Evolutionary conservation across 2,113 vertebrate genomes (phyloP).

Genomic region (Cheirogaleus medius): DNA sequence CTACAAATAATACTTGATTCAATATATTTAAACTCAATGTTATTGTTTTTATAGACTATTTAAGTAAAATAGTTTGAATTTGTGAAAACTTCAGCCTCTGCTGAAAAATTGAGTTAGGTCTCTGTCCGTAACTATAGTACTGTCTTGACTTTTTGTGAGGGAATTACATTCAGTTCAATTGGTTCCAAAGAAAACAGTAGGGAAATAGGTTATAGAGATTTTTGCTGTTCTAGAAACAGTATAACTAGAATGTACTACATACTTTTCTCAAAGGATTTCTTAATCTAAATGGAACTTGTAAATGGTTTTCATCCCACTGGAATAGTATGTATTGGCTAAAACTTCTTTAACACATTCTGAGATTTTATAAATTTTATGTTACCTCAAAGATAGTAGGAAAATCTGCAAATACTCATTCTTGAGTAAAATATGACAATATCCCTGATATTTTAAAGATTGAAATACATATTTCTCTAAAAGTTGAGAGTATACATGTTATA

Average conservation of each 20-base stretch:
- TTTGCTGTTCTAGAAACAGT: slow-evolving; percentile 70
- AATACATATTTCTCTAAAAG: neutral
- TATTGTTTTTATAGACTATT: slow-evolving; percentile 13
- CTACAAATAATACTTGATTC: neutral
- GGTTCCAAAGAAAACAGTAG: slow-evolving; percentile 48
- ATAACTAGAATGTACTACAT: slow-evolving; percentile 68
- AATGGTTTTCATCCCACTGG: slow-evolving; percentile 55
- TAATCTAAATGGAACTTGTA: slow-evolving; percentile 69
- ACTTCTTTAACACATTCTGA: slow-evolving; percentile 38
- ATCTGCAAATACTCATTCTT: slow-evolving; percentile 35
- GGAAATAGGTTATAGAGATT: slow-evolving; percentile 72
- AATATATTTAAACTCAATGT: slow-evolving; percentile 14
- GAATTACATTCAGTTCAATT: slow-evolving; percentile 57
- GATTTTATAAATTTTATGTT: slow-evolving; percentile 35
- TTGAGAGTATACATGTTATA: neutral
- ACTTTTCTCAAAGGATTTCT: slow-evolving; percentile 68
- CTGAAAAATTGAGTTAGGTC: slow-evolving; percentile 15
- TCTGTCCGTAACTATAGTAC: slow-evolving; percentile 14
- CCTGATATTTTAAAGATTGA: slow-evolving; percentile 25
- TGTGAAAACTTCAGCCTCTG: slow-evolving; percentile 33
- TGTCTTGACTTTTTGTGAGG: slow-evolving; percentile 38
- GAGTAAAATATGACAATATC: slow-evolving; percentile 21
- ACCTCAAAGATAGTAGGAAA: slow-evolving; percentile 40
- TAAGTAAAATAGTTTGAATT: slow-evolving; percentile 38
- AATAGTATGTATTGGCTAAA: slow-evolving; percentile 56